Evolutionary conservation across 2,113 vertebrate genomes (phyloP), one percentile per base, ranked within the genome.

Genomic region (Amblyornis subalaris): DNA sequence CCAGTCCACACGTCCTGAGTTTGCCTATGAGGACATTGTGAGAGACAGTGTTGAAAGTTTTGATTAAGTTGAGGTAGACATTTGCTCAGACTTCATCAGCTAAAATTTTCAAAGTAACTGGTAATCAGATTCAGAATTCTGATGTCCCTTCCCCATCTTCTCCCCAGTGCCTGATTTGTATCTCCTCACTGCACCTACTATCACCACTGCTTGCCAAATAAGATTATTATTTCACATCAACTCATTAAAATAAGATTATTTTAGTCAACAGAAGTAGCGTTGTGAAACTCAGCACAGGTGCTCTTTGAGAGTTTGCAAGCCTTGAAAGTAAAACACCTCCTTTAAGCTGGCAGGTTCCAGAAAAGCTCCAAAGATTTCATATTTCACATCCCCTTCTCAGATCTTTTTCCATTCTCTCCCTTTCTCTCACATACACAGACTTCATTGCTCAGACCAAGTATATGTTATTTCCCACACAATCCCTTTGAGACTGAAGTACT

Each of bases 251-350:
- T 29, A 92, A 73, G 25, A 80, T 24, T 2, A 54, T 83, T 90
- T 70, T 36, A 47, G 36, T 67, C 60, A 80, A 69, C 26, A 75
- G 40, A 77, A 89, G 55, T 40, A 69, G 31, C 17, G 42, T 22
- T 28, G n/a, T 94, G 58, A 92, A 93, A 94, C 69, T 57, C 48
- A 45, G 64, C n/a, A 86, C 65, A 83, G 60, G 12, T 48, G 40
- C 13, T 50, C 73, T 44, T 36, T 35, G 48, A 74, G 79, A 92
- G 72, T 42, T 75, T 89, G 36, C 40, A 92, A 54, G 48, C 9
- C n/a, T 61, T 60, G 64, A 91, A 93, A 88, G 29, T 57, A 95
- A 90, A 97, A 54, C 2, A 69, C 48, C 42, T 81, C n/a, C 85
- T 62, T 88, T 29, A 61, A 82, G 18, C 20, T 74, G 36, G 4